Base-by-base conservation (phyloP, 2,113 vertebrate genomes). In the Macquaria ambigua region DNA sequence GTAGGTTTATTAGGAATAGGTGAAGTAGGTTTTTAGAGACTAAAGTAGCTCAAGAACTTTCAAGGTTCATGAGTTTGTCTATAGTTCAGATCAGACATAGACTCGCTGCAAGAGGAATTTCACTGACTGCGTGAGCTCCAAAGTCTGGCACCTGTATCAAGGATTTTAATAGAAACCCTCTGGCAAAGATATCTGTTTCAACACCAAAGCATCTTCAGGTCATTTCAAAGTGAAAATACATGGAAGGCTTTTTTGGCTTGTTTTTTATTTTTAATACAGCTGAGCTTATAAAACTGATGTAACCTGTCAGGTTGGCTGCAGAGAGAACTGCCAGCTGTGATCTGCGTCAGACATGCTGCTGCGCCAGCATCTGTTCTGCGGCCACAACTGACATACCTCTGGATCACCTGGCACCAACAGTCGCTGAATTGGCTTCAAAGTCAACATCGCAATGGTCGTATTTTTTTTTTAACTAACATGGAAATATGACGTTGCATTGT, bases 361-460 rank as follows among this genome's bases (percentile, higher is more conserved):
- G 91, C 25, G 93, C 87, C 87, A 91, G 89, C 93, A 93, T 94
- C 93, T 94, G 93, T 68, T 93, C 77, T 34, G 74, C n/a, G 61
- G 82, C 87, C 81, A 37, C 73, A 6, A 34, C 86, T 81, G 77
- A 87, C 72, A 52, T 39, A 23, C 74, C 46, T 53, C 83, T 79
- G 83, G 77, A 89, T 85, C 71, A 1, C 25, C 82, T 46, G 72
- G 63, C 82, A 81, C 66, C 37, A 23, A 28, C 80, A 76, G 28
- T 31, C 67, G 3, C 77, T 23, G 86, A 58, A 77, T 53, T 25
- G 18, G 37, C 77, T 64, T 85, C 80, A 85, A 81, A 87, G 82
- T 83, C 82, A 71, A 50, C 61, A 56, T n/a, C 6, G 34, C 61
- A 53, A 5, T 48, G 28, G 23, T 83, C 3, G 0, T 68, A 4